A percentile compares a stretch with the other conserved stretches of the same genome.
Evolutionary conservation across 2,888 invertebrate species (phyloP).

Genomic region (Lasioglossum marginatum): DNA sequence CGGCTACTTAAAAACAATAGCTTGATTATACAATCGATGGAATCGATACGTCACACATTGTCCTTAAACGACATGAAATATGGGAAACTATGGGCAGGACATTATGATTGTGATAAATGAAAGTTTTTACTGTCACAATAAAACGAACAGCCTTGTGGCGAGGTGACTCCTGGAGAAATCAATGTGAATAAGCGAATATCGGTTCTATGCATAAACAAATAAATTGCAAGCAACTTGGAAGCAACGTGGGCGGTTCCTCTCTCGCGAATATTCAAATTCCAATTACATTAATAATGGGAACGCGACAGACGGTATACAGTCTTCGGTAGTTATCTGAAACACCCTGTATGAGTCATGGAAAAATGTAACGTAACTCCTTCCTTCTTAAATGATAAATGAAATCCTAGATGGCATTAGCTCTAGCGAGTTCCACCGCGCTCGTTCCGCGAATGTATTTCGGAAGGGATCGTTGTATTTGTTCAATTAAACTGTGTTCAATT

Average conservation of each 20-base stretch:
- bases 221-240: neutral
- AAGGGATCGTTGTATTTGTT: neutral
- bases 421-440: neutral
- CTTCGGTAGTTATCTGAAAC: neutral
- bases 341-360: conserved; percentile 9
- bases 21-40: neutral
- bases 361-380: conserved; percentile 29
- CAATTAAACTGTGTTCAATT: neutral
- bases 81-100: neutral
- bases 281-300: neutral
- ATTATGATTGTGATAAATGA: neutral
- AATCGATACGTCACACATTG: neutral
- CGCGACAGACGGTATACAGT: neutral
- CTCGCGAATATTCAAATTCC: neutral
- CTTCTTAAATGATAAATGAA: conserved; percentile 43
- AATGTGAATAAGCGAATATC: neutral
- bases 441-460: conserved; percentile 1
- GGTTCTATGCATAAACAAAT: neutral
- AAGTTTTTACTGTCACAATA: conserved; percentile 1
- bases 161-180: neutral
- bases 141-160: neutral
- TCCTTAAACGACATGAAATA: neutral
- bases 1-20: neutral
- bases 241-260: neutral
- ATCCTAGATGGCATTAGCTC: conserved; percentile 30